Evolutionary conservation across 2,888 invertebrate species (phyloP).

Genomic region (Dioctria linearis): DNA sequence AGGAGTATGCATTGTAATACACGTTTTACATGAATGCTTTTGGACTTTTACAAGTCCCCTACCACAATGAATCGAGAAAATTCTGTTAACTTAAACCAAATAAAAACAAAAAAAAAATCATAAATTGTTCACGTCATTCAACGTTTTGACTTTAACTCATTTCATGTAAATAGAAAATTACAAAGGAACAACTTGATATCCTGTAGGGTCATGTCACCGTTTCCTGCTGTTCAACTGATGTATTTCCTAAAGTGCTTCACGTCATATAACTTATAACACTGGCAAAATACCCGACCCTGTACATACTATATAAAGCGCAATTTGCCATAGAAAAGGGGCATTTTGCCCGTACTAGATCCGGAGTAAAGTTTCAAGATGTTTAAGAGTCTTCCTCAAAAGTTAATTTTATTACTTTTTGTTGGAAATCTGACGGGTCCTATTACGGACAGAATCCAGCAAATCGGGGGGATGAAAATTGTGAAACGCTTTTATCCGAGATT

Average conservation of each 20-base stretch:
- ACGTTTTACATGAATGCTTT: no score
- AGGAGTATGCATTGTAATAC: no score
- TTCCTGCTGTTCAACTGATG: constrained; percentile 14
- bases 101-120: no score
- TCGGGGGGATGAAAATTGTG: constrained; percentile 83
- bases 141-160: no score
- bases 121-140: no score
- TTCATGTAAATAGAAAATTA: no score
- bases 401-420: constrained; percentile 35
- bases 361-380: constrained; percentile 33
- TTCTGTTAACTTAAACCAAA: no score
- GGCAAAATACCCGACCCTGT: not conserved
- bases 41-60: no score
- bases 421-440: not conserved
- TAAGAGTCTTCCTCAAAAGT: constrained; percentile 28
- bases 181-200: not conserved
- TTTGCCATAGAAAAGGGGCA: constrained; percentile 20
- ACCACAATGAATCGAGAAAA: no score
- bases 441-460: constrained; percentile 60
- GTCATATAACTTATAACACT: not conserved
- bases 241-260: constrained; percentile 30
- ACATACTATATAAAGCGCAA: not conserved
- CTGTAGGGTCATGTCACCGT: constrained; percentile 1
- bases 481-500: constrained; percentile 88
- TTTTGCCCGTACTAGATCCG: constrained; percentile 1